Percentiles rank a stretch among this genome's conserved stretches.
Evolutionary conservation across 2,113 vertebrate genomes (phyloP).

Genomic region (Embiotoca jacksoni): DNA sequence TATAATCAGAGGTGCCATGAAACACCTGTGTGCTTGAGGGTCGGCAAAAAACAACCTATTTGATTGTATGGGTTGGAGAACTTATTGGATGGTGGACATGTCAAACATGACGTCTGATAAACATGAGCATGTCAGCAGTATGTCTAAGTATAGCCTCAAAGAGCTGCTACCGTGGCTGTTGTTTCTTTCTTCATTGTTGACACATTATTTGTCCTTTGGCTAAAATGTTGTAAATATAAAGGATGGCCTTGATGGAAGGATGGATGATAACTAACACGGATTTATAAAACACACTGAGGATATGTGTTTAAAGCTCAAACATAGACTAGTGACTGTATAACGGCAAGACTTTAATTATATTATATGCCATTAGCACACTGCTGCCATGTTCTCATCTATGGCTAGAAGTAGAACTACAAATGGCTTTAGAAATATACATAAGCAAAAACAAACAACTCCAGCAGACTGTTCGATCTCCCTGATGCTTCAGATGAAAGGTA

Average conservation of each 20-base stretch:
- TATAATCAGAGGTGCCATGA: too few relatives aligned
- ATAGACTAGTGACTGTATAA: background rate
- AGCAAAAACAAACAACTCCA: slow-evolving; percentile 40
- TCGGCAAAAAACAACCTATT: too few relatives aligned
- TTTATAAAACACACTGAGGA: background rate
- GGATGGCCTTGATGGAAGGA: background rate
- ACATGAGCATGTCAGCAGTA: background rate
- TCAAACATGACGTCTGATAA: too few relatives aligned
- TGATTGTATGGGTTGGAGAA: too few relatives aligned
- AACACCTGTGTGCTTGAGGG: too few relatives aligned
- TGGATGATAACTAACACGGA: background rate
- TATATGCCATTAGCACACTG: background rate
- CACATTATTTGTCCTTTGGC: background rate
- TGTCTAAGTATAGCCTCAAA: background rate
- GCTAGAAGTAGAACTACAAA: slow-evolving; percentile 26
- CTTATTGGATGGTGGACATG: background rate
- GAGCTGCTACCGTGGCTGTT: background rate
- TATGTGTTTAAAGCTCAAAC: slow-evolving; percentile 3
- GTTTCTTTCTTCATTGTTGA: background rate
- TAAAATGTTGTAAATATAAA: background rate
- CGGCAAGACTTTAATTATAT: background rate
- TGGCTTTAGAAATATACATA: slow-evolving; percentile 25
- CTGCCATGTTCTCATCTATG: background rate
- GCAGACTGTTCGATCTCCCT: slow-evolving; percentile 28
- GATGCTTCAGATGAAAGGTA: slow-evolving; percentile 33